Evolutionary conservation across 2,888 invertebrate genomes (phyloP), one percentile per base, ranked within the genome.

Genomic region (Meliscaeva auricollis): DNA sequence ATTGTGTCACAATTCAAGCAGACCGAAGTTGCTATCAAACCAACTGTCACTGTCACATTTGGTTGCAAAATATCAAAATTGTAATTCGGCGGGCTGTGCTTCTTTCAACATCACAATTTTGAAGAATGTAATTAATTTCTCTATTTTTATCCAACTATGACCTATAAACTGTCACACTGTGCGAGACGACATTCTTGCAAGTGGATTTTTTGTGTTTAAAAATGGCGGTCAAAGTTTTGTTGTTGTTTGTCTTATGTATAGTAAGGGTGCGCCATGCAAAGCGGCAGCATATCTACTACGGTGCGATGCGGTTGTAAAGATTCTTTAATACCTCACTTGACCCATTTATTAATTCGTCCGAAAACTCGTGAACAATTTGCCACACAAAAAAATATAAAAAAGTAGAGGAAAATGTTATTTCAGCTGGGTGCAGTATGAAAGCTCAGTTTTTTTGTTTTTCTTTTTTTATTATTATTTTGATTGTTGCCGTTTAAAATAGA

Each of bases 301-400:
- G 3, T 41, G 44, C 41, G 41, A 69, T 70, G 64, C 41, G 73
- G 69, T 70, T 44, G 69, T 74, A 50, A 56, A 83, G 78, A 74
- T 74, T 83, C 54, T 44, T 64, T 64, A 79, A 79, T 79, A 64
- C 73, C 62, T 68, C 41, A 32, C 20, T 58, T 79, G 83, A 79
- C 79, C 79, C 20, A 78, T 73, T 64, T 83, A 79, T 58, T 79
- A 83, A 79, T 70, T 83, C 79, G 74, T 83, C 83, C 74, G 79
- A 83, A 79, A 76, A 79, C 56, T 74, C 64, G 56, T 74, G 62
- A 56, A 70, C 79, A 69, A 74, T 77, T 74, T 64, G 62, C 68
- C 68, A 70, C 69, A 83, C 26, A 48, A 69, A 79, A 62, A 69
- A 58, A 60, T 44, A 15, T 38, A 79, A 62, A 69, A 58, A 60